A percentile compares a stretch with the other conserved stretches of the same genome.
These are phyloP conservation scores for Callipepla californica DNA, from an alignment of 2,113 vertebrate genomes.

Conservation along the genomic window DNA sequence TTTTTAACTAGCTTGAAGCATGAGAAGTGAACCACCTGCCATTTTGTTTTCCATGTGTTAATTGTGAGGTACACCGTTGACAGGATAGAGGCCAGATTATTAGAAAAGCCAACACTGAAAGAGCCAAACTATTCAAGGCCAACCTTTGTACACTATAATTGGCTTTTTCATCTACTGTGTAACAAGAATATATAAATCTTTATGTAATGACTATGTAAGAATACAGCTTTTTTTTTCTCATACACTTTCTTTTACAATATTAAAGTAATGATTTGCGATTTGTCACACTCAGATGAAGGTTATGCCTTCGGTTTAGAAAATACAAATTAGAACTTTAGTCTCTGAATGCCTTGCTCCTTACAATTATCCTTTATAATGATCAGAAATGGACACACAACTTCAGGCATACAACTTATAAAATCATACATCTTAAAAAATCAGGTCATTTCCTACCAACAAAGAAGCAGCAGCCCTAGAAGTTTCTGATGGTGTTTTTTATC, in stretches of 20 bases:
- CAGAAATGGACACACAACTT: neutral
- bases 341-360: neutral
- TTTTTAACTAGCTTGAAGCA: constrained; percentile 24
- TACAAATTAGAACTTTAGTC: neutral
- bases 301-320: neutral
- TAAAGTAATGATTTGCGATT: accelerated
- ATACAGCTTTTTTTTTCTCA: neutral
- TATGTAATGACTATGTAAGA: neutral
- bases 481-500: neutral
- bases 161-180: neutral
- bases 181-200: neutral
- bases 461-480: neutral
- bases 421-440: neutral
- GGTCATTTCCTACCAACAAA: neutral
- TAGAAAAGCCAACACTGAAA: neutral
- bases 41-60: neutral
- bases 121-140: neutral
- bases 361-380: neutral
- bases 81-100: neutral
- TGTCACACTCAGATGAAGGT: neutral
- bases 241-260: neutral
- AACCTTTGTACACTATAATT: neutral
- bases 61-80: neutral
- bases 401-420: neutral
- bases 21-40: constrained; percentile 6